Percentiles rank a stretch among this genome's conserved stretches.
These are phyloP conservation scores for Aphidius ervi DNA, from an alignment of 1,140 invertebrate species.

Conservation along the genomic window DNA sequence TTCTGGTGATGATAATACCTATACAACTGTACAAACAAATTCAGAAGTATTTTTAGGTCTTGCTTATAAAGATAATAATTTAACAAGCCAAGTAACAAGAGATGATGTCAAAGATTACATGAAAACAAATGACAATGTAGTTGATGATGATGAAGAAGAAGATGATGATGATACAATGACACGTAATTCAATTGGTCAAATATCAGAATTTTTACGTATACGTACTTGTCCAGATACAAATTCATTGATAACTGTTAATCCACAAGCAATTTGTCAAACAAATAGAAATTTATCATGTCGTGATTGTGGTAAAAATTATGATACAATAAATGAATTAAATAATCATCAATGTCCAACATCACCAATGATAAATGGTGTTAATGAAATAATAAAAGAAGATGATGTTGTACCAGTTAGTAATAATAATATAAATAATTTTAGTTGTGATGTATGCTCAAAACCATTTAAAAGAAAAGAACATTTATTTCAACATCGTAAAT, in stretches of 20 bases:
- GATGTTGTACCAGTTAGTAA: conserved; percentile 27
- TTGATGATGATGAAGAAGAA: conserved; percentile 44
- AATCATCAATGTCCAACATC: conserved; percentile 40
- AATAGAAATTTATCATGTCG: conserved; percentile 45
- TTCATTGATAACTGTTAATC: conserved; percentile 46
- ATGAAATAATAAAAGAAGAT: conserved; percentile 33
- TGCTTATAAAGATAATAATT: conserved; percentile 41
- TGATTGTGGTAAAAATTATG: conserved; percentile 47
- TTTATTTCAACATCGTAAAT: conserved; percentile 60
- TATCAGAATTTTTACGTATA: conserved; percentile 48
- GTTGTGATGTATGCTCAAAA: conserved; percentile 59
- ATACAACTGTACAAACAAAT: conserved; percentile 43
- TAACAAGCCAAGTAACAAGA: conserved; percentile 34
- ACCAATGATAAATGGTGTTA: conserved; percentile 35
- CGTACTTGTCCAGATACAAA: conserved; percentile 41
- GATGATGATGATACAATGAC: conserved; percentile 39
- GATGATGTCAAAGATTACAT: conserved; percentile 40
- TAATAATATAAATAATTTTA: conserved; percentile 38
- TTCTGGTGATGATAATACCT: conserved; percentile 32
- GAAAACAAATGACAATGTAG: conserved; percentile 35
- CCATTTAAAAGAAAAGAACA: conserved; percentile 62
- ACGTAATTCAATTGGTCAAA: conserved; percentile 46
- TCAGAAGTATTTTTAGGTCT: conserved; percentile 49
- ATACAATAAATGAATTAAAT: conserved; percentile 37
- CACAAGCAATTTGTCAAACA: conserved; percentile 43